phyloP scores from a whole-genome alignment of 2,113 vertebrate genomes.

The Silurus meridionalis region DNA sequence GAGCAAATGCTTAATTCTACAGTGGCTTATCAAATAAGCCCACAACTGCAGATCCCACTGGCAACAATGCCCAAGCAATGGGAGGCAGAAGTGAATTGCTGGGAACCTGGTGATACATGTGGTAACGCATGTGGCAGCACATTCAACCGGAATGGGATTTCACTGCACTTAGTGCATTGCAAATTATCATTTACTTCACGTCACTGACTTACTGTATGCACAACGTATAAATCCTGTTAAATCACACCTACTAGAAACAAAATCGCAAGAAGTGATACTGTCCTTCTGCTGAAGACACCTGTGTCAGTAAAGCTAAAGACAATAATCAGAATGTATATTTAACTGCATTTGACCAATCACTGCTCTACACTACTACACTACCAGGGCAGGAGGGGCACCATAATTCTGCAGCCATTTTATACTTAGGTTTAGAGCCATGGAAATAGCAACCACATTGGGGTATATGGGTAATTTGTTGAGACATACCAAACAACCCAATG shows the following conservation, averaged over 20 bases:
- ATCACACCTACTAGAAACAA: neutral
- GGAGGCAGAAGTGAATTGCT: neutral
- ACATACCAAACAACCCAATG: neutral
- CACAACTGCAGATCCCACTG: neutral
- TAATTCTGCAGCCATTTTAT: neutral
- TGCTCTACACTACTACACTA: neutral
- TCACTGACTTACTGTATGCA: neutral
- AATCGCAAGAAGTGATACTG: neutral
- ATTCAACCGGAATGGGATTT: neutral
- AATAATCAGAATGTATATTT: neutral
- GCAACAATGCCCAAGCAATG: neutral
- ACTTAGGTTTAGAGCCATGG: neutral
- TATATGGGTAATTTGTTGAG: neutral
- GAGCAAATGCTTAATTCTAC: neutral
- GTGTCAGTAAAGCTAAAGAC: neutral
- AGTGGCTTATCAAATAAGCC: neutral
- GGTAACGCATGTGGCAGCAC: neutral
- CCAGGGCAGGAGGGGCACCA: neutral
- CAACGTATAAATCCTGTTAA: neutral
- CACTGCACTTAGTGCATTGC: neutral
- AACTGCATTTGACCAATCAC: neutral
- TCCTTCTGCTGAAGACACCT: neutral
- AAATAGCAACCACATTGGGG: neutral
- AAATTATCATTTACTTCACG: neutral
- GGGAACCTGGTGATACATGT: neutral